Percentiles rank a stretch among this genome's conserved stretches.
These are phyloP conservation scores for Chelon auratus DNA, from an alignment of 2,797 vertebrate species.

Conservation along the genomic window DNA sequence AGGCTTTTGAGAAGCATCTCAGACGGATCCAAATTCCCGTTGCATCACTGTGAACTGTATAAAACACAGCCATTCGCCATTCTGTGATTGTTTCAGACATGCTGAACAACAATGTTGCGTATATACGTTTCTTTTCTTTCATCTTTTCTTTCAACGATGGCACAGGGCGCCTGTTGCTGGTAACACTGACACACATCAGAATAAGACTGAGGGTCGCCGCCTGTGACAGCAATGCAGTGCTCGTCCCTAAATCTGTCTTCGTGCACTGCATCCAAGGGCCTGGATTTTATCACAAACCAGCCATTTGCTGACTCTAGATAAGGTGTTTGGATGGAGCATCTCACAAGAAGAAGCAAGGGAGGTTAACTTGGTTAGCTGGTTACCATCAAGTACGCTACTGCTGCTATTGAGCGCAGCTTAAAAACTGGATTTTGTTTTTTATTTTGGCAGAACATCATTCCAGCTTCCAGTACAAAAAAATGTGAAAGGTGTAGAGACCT, in stretches of 20 bases:
- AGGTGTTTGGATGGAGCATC: conserved; percentile 29
- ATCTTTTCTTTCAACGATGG: no score
- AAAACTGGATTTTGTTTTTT: no score
- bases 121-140: not conserved
- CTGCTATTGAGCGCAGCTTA: no score
- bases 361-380: not conserved
- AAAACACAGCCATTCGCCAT: not conserved
- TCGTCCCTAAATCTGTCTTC: conserved; percentile 26
- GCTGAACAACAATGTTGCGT: conserved; percentile 3
- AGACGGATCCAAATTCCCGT: not conserved
- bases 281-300: conserved; percentile 29
- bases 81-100: conserved; percentile 16
- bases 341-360: conserved; percentile 5
- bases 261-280: conserved; percentile 8
- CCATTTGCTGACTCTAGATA: conserved; percentile 31
- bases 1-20: not conserved
- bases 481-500: no score
- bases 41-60: not conserved
- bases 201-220: conserved; percentile 15
- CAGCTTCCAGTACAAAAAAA: no score
- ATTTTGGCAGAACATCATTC: no score
- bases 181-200: conserved; percentile 32
- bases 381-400: not conserved
- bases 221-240: conserved; percentile 10
- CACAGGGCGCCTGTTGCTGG: not conserved